phyloP scores from a whole-genome alignment of 1,140 invertebrate genomes.

The Drosophila eugracilis region DNA sequence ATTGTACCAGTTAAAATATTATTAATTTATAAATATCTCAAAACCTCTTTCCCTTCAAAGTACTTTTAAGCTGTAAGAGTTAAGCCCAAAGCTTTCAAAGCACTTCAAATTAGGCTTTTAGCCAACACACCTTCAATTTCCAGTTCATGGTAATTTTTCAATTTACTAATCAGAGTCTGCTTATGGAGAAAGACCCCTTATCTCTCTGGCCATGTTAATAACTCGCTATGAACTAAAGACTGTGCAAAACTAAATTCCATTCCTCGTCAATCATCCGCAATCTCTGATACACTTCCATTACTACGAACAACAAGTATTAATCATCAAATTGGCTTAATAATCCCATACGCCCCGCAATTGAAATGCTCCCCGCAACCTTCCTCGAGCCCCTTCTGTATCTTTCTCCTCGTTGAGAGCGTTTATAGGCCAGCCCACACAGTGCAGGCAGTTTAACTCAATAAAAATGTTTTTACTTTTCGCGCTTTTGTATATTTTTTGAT shows the following conservation, averaged over 20 bases:
- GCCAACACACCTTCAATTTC: no score
- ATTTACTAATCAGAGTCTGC: background rate
- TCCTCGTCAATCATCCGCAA: background rate
- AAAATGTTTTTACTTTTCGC: conserved; percentile 38
- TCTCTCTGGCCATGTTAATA: no score
- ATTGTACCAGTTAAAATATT: no score
- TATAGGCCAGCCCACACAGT: conserved; percentile 46
- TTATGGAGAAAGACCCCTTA: background rate
- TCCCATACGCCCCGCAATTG: conserved; percentile 32
- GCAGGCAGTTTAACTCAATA: conserved; percentile 51
- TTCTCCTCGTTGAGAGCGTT: conserved; percentile 21
- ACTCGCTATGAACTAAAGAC: background rate
- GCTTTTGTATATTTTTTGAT: conserved; percentile 51
- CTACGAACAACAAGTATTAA: conserved; percentile 31
- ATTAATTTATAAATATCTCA: no score
- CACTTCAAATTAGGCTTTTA: no score
- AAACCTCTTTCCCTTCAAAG: no score
- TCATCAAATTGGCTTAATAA: conserved; percentile 52
- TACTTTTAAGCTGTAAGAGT: no score
- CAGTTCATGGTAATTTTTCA: no score
- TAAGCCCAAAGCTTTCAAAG: no score
- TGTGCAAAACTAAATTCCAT: background rate
- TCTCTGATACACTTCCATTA: conserved; percentile 5
- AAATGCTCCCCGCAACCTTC: conserved; percentile 3
- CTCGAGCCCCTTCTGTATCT: background rate